phyloP scores from a whole-genome alignment of 2,888 invertebrate species.

The Metacarcinus magister region DNA sequence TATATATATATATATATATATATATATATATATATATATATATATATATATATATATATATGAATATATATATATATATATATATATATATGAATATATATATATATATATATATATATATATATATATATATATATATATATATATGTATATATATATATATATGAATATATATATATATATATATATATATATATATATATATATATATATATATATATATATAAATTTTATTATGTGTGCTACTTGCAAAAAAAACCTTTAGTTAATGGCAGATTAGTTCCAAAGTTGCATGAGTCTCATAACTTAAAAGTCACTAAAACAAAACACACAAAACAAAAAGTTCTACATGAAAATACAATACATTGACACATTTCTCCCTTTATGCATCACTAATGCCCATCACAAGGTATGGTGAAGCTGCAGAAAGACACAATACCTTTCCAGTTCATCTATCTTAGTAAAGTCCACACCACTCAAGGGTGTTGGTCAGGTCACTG shows the following conservation, averaged over 20 bases:
- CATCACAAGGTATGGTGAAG: not conserved
- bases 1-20: too few species aligned
- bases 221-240: not conserved
- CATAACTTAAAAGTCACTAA: not conserved
- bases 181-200: too few species aligned
- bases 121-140: too few species aligned
- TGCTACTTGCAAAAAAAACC: not conserved
- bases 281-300: not conserved
- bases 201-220: too few species aligned
- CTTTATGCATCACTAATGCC: not conserved
- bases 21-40: too few species aligned
- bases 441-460: not conserved
- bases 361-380: not conserved
- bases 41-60: too few species aligned
- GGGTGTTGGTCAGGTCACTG: not conserved
- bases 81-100: too few species aligned
- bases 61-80: too few species aligned
- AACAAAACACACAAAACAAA: constrained; percentile 13
- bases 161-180: too few species aligned
- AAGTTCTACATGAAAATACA: not conserved
- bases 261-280: not conserved
- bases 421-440: not conserved
- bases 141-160: too few species aligned
- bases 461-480: not conserved
- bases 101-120: too few species aligned